These are phyloP conservation scores for Platichthys flesus DNA, from an alignment of 2,113 vertebrate species.

Conservation along the genomic window DNA sequence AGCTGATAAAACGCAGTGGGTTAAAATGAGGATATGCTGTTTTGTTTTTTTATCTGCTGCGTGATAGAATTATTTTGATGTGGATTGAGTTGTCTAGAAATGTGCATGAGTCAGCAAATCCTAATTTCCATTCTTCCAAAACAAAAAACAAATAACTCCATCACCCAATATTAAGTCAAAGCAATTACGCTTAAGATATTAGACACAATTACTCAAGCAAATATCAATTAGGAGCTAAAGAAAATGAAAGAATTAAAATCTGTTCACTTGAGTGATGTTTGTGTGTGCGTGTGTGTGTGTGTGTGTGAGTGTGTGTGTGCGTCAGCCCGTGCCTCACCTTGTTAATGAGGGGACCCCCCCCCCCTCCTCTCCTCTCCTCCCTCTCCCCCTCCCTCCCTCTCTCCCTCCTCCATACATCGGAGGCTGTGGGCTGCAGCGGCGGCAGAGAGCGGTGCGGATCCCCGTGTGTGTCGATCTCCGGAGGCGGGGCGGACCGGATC, in stretches of 20 bases:
- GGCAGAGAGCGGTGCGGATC: slow-evolving; percentile 60
- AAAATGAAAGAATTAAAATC: neutral
- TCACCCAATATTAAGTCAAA: neutral
- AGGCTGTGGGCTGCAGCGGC: slow-evolving; percentile 67
- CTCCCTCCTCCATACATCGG: slow-evolving; percentile 54
- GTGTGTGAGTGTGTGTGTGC: neutral
- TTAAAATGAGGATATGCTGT: neutral
- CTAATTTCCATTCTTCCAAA: neutral
- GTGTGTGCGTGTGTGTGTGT: no score
- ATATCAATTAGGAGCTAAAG: neutral
- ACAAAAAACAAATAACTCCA: slow-evolving; percentile 1
- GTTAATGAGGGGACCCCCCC: slow-evolving; percentile 30
- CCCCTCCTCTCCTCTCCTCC: neutral
- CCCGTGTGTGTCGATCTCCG: slow-evolving; percentile 48
- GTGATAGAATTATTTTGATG: neutral
- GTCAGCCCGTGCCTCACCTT: slow-evolving; percentile 19
- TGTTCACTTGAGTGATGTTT: neutral
- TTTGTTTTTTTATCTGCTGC: neutral
- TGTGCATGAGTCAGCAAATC: slow-evolving; percentile 20
- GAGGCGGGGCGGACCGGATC: slow-evolving; percentile 9
- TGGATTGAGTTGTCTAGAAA: neutral
- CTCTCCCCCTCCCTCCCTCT: neutral
- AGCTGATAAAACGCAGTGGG: neutral
- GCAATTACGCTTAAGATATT: neutral
- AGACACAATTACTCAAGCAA: neutral